These are phyloP conservation scores for Sphaerodactylus townsendi DNA, from an alignment of 2,113 vertebrate species.

Conservation along the genomic window DNA sequence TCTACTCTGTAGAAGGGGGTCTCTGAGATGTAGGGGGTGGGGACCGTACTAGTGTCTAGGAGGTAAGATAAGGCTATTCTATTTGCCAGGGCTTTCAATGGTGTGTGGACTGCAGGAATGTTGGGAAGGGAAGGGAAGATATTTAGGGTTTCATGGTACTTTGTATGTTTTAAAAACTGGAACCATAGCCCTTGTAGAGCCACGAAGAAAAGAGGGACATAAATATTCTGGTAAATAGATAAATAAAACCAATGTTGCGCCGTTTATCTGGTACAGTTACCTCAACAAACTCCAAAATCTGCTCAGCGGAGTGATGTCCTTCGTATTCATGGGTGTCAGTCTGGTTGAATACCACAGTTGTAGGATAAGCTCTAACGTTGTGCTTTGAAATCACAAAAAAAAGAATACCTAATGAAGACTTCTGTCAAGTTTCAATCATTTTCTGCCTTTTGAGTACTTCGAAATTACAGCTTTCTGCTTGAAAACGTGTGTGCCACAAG, in stretches of 20 bases:
- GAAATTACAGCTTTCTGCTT: background rate
- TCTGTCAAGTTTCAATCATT: background rate
- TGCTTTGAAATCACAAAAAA: conserved; percentile 77
- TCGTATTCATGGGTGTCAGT: conserved; percentile 91
- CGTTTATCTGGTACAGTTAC: conserved; percentile 64
- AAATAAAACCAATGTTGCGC: background rate
- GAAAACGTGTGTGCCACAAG: background rate
- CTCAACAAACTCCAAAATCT: conserved; percentile 96
- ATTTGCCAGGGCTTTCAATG: too few species aligned
- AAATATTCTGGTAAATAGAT: too few species aligned
- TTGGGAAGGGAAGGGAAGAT: too few species aligned
- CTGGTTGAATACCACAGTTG: conserved; percentile 94
- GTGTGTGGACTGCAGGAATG: too few species aligned
- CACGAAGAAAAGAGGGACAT: too few species aligned
- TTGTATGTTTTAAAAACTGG: too few species aligned
- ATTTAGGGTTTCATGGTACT: too few species aligned
- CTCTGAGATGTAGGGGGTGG: too few species aligned
- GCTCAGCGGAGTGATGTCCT: conserved; percentile 92
- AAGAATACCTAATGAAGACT: background rate
- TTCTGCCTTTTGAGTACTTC: background rate
- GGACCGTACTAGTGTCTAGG: too few species aligned
- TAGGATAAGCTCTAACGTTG: conserved; percentile 95
- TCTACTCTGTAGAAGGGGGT: too few species aligned
- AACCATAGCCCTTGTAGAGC: too few species aligned
- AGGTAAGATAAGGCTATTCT: too few species aligned